Base-by-base conservation (phyloP, 1,140 invertebrate genomes). In the Ericerus pela region DNA sequence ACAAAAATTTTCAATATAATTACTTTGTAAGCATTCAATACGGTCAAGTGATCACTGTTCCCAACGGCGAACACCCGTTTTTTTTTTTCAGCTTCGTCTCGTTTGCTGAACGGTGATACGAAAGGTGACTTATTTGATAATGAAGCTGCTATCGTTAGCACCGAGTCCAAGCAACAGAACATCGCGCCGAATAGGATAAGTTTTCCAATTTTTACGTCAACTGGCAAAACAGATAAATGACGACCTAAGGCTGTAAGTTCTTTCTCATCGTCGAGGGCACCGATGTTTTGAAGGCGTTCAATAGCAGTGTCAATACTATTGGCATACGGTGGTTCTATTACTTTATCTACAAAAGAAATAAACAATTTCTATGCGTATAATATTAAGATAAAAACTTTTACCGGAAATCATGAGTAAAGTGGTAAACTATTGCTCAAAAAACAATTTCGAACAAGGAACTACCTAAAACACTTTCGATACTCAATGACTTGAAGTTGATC, bases 161-260 rank as follows among this genome's bases (percentile, higher is more conserved):
- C 81, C 1, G 92, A 92, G 71, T 96, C 90, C 2, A 97, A 74
- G 68, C 93, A 96, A 63, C 88, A 88, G 62, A 97, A 85, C 53
- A 95, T 87, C 18, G 91, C 81, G 0, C 90, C 88, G 63, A 88
- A 91, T 0, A 96, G 67, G 70, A 96, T 84, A 64, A 96, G 75
- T 72, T 94, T 90, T 16, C 88, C 88, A 20, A 62, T 58, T 36
- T 55, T 33, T 1, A 90, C 92, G 64, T 96, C 92, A 0, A 97
- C 80, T 0, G 93, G 91, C 30, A 97, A 68, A 14, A 89, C 80
- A 1, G 90, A 80, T 22, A 97, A 71, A 70, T 95, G 88, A 59
- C 82, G 78, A 2, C 94, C 94, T 3, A 98, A 70, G 27, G 91
- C 79, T 0, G 93, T 96, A 41, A 97, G 72, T 59, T 82, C 76